Evolutionary conservation across 2,113 vertebrate species (phyloP).

Genomic region (Tetrao urogallus): DNA sequence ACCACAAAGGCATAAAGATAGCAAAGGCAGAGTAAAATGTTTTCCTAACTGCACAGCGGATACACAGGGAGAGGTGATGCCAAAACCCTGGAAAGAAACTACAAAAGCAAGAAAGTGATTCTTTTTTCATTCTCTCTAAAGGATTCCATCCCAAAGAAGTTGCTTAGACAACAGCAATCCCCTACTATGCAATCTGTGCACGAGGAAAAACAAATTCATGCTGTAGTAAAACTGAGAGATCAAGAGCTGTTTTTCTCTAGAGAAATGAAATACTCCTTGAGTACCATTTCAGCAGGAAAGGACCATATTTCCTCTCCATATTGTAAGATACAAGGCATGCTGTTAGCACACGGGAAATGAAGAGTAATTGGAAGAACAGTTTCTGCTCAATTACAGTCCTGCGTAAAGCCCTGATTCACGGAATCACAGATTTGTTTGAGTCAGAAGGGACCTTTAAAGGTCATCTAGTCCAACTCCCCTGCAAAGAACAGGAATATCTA

Average conservation of each 20-base stretch:
- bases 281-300: neutral
- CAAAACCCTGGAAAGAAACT: constrained; percentile 24
- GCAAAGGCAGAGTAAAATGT: neutral
- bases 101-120: constrained; percentile 37
- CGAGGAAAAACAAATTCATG: neutral
- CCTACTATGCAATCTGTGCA: neutral
- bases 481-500: too few species aligned
- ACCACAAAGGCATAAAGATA: constrained; percentile 6
- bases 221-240: neutral
- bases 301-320: fast-evolving
- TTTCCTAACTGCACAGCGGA: constrained; percentile 7
- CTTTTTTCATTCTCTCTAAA: neutral
- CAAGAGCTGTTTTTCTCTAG: neutral
- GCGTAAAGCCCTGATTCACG: neutral
- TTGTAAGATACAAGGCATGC: fast-evolving
- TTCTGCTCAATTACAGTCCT: neutral
- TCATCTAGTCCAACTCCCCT: too few species aligned
- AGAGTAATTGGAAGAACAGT: neutral
- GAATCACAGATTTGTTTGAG: too few species aligned
- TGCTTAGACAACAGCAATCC: constrained; percentile 12
- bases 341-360: neutral
- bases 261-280: neutral
- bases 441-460: too few species aligned
- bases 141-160: constrained; percentile 46
- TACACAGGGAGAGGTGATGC: constrained; percentile 7